A percentile compares a stretch with the other conserved stretches of the same genome.
Evolutionary conservation across 2,113 vertebrate genomes (phyloP).

Genomic region (Lophotis ruficrista): DNA sequence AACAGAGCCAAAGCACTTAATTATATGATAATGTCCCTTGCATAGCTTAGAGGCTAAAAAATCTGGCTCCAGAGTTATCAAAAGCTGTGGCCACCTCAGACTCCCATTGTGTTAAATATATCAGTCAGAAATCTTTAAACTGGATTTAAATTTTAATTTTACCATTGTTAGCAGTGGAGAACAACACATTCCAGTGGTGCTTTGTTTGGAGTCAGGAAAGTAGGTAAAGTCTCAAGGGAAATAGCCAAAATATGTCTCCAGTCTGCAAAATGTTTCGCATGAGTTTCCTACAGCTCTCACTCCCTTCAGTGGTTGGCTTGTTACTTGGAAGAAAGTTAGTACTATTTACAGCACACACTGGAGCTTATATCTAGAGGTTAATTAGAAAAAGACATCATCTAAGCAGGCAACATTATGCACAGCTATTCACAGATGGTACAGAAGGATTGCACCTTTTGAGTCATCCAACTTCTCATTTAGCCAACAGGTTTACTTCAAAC

Average conservation of each 20-base stretch:
- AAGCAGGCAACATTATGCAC: neutral
- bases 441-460: neutral
- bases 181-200: neutral
- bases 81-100: neutral
- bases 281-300: neutral
- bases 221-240: neutral
- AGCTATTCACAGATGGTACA: neutral
- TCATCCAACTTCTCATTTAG: neutral
- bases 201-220: neutral
- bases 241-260: neutral
- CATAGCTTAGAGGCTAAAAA: neutral
- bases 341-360: neutral
- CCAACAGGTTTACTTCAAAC: neutral
- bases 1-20: neutral
- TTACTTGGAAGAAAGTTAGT: neutral
- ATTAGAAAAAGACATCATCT: neutral
- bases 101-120: neutral
- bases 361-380: neutral
- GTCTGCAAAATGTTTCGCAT: neutral
- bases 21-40: neutral
- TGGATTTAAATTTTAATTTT: neutral
- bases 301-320: neutral
- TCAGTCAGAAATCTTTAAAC: neutral
- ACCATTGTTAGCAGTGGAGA: neutral
- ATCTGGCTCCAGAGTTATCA: neutral